A percentile compares a stretch with the other conserved stretches of the same genome.
Conservation (phyloP, 2,113 vertebrate genomes). For the Okapia johnstoni region DNA sequence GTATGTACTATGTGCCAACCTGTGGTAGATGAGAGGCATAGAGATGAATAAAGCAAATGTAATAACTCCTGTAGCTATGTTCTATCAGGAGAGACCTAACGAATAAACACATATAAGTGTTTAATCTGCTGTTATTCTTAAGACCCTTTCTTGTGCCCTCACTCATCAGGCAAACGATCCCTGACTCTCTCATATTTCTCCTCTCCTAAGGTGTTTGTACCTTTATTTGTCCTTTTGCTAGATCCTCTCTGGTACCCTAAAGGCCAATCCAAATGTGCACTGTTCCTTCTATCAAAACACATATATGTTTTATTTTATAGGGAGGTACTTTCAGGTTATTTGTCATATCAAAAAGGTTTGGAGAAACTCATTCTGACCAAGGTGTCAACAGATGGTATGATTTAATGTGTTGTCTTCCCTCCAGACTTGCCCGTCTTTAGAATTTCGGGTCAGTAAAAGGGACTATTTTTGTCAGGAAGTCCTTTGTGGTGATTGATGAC, state of each 20-base stretch:
- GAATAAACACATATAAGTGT: neutral
- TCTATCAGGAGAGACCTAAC: neutral
- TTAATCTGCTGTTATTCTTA: neutral
- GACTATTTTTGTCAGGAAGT: neutral
- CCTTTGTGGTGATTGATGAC: neutral
- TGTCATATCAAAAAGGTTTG: neutral
- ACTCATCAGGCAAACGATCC: neutral
- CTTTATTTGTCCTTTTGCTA: neutral
- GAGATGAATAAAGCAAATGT: neutral
- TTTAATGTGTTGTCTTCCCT: neutral
- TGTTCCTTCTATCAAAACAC: neutral
- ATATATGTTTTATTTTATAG: neutral
- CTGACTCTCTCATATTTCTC: neutral
- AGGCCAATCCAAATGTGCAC: neutral
- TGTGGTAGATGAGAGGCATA: neutral
- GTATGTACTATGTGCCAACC: neutral
- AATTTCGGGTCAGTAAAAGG: neutral
- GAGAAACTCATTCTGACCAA: neutral
- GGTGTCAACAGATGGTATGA: neutral
- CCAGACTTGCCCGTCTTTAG: neutral
- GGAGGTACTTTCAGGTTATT: neutral
- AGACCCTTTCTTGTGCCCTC: neutral
- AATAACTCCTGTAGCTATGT: too few species aligned
- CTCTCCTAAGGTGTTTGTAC: neutral
- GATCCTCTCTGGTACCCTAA: neutral